Evolutionary conservation across 2,888 invertebrate genomes (phyloP).

Genomic region (Eurytoma adleriae): DNA sequence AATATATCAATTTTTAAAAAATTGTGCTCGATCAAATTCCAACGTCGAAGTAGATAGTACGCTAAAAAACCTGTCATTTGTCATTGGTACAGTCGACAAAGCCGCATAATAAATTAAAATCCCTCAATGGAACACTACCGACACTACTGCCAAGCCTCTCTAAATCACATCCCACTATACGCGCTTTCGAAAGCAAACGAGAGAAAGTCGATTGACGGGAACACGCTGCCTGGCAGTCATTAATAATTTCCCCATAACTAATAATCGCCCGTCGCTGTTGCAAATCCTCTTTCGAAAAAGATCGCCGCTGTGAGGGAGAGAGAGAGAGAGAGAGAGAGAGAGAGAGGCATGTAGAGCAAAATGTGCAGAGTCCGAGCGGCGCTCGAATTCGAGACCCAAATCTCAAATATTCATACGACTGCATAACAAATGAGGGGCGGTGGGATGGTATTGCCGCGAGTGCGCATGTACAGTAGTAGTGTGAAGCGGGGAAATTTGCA

Average conservation of each 20-base stretch:
- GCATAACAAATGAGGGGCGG: conserved; percentile 67
- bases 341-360: neutral
- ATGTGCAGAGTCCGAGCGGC: conserved; percentile 44
- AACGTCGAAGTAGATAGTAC: too few species aligned
- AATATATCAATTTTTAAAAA: too few species aligned
- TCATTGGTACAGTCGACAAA: too few species aligned
- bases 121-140: neutral
- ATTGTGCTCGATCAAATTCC: too few species aligned
- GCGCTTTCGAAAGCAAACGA: conserved; percentile 32
- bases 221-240: neutral
- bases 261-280: conserved; percentile 58
- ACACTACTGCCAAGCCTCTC: neutral
- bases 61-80: too few species aligned
- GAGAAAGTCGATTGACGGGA: neutral
- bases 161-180: conserved; percentile 22
- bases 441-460: conserved; percentile 30
- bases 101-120: neutral
- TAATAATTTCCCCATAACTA: conserved; percentile 9
- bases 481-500: conserved; percentile 55
- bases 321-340: conserved; percentile 23
- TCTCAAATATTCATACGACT: conserved; percentile 69
- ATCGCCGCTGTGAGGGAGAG: neutral
- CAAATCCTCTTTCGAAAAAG: conserved; percentile 20
- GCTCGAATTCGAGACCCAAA: conserved; percentile 62
- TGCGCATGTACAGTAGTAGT: neutral